Evolutionary conservation across 2,888 invertebrate species (phyloP).

Genomic region (Melitaea athalia): DNA sequence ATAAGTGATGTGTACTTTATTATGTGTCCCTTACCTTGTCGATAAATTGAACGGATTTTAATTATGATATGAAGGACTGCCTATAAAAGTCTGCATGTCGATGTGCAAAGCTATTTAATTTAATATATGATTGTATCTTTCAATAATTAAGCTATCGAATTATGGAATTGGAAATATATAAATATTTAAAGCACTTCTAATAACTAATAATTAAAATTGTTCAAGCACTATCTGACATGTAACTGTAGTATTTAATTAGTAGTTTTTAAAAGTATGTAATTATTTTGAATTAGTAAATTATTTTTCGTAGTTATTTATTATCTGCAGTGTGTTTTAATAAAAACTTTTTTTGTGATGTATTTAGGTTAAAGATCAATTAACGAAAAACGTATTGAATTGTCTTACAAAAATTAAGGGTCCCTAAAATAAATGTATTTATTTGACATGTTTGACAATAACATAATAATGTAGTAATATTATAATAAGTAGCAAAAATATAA

Average conservation of each 20-base stretch:
- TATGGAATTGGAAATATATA: constrained; percentile 21
- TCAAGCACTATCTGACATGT: constrained; percentile 27
- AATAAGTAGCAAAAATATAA: constrained; percentile 66
- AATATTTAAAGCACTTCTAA: constrained; percentile 28
- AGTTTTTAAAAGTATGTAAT: background rate
- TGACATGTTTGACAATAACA: constrained; percentile 79
- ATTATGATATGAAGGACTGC: background rate
- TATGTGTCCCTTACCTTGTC: constrained; percentile 4
- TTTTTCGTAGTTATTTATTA: background rate
- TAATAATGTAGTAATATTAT: constrained; percentile 68
- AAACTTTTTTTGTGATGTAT: background rate
- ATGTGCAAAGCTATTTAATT: constrained; percentile 13
- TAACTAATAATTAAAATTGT: constrained; percentile 21
- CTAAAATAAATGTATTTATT: constrained; percentile 49
- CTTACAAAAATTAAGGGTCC: background rate
- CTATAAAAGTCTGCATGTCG: constrained; percentile 10
- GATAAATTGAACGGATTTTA: constrained; percentile 13
- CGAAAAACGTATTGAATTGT: background rate
- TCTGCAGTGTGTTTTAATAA: background rate
- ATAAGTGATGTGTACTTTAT: constrained; percentile 35
- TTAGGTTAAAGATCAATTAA: background rate
- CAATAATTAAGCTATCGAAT: constrained; percentile 8
- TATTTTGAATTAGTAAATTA: background rate
- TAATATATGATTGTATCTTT: background rate
- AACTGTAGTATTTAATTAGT: constrained; percentile 11